A percentile compares a stretch with the other conserved stretches of the same genome.
Conservation (phyloP, 2,888 invertebrate genomes). For the Noctua janthina region DNA sequence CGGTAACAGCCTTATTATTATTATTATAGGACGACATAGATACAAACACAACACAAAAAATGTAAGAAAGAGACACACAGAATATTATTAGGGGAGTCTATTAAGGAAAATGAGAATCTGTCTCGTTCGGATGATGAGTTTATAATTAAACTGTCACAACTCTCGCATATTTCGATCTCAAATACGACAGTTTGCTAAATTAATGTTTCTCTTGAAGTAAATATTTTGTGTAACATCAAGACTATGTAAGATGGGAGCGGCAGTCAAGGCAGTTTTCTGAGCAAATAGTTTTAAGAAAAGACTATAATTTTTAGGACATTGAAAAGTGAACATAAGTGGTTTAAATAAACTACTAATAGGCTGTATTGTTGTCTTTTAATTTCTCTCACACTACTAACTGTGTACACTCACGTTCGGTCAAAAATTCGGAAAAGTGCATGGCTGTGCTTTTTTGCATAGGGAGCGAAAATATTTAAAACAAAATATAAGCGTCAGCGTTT, state of each 20-base stretch:
- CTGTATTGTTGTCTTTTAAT: neutral
- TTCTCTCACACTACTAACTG: neutral
- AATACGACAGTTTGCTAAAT: conserved; percentile 56
- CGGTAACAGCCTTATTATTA: neutral
- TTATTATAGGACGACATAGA: neutral
- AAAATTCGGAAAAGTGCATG: neutral
- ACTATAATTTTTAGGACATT: neutral
- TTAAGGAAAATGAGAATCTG: conserved; percentile 32
- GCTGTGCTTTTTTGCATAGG: neutral
- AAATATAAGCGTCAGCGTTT: conserved; percentile 3
- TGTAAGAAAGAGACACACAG: conserved; percentile 14
- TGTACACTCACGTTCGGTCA: neutral
- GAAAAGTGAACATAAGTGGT: neutral
- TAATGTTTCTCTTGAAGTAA: conserved; percentile 46
- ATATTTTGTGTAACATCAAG: conserved; percentile 36
- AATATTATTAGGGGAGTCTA: conserved; percentile 38
- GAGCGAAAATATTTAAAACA: neutral
- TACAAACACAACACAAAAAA: neutral
- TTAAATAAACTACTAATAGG: neutral
- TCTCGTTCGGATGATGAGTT: conserved; percentile 42
- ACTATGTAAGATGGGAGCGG: neutral
- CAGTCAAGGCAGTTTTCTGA: neutral
- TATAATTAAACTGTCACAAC: conserved; percentile 55
- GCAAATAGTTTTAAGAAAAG: neutral
- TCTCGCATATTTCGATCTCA: conserved; percentile 54